Conservation (phyloP, 35 echinoderm and acorn worm species). For the Lytechinus variegatus region DNA sequence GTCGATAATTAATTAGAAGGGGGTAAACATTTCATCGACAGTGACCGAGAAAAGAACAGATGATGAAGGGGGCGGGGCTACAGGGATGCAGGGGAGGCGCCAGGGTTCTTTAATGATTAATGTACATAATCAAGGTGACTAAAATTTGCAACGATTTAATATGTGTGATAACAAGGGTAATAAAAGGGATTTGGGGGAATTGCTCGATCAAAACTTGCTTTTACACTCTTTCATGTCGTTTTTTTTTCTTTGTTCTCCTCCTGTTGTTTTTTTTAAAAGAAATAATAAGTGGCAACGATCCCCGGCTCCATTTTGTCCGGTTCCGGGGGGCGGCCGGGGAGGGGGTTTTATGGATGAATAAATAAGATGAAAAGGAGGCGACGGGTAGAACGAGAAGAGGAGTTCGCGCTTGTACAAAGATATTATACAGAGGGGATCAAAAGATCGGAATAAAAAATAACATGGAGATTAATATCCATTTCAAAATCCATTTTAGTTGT, state of each 20-base stretch:
- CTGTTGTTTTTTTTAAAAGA: too few relatives aligned
- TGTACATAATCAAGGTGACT: too few relatives aligned
- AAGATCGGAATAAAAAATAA: neutral
- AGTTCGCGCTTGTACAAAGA: neutral
- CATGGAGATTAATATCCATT: neutral
- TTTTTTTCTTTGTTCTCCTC: too few relatives aligned
- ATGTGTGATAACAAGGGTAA: too few relatives aligned
- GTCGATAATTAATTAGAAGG: neutral
- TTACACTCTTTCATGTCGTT: too few relatives aligned
- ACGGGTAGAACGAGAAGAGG: neutral
- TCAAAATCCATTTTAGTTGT: neutral
- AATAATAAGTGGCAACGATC: too few relatives aligned
- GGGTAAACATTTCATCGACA: neutral
- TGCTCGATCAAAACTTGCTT: too few relatives aligned
- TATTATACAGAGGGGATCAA: neutral
- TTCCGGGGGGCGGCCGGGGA: neutral
- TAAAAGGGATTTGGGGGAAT: too few relatives aligned
- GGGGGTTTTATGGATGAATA: neutral
- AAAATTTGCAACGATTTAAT: too few relatives aligned
- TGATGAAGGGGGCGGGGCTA: neutral
- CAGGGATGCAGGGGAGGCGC: neutral
- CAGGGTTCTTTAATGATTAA: too few relatives aligned
- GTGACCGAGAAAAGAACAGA: neutral
- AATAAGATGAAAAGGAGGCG: neutral
- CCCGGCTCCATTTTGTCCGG: too few relatives aligned